phyloP scores from a whole-genome alignment of 2,797 vertebrate genomes.

The Allobates femoralis region DNA sequence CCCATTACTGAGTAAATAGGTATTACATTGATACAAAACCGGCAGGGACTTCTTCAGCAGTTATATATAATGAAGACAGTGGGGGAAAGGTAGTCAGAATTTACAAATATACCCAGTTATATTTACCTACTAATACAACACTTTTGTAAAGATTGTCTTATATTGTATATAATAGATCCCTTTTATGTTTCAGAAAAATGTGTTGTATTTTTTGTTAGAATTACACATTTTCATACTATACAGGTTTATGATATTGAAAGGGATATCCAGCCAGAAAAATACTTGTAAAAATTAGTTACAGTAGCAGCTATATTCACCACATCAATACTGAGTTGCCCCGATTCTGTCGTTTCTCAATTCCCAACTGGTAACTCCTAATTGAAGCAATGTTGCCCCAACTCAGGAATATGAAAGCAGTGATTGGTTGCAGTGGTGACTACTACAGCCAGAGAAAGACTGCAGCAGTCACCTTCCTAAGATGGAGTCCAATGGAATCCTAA shows the following conservation, averaged over 20 bases:
- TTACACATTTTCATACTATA: not conserved
- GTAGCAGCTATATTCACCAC: too few relatives aligned
- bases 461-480: too few relatives aligned
- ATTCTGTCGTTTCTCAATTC: too few relatives aligned
- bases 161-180: not conserved
- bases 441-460: too few relatives aligned
- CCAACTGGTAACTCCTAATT: too few relatives aligned
- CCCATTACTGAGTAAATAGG: constrained; percentile 37
- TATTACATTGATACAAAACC: constrained; percentile 1
- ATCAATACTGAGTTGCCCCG: too few relatives aligned
- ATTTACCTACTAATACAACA: not conserved
- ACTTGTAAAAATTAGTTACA: too few relatives aligned
- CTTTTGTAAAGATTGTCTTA: not conserved
- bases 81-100: not conserved
- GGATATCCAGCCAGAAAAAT: too few relatives aligned
- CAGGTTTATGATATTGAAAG: not conserved
- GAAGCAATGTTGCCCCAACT: too few relatives aligned
- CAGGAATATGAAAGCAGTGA: too few relatives aligned
- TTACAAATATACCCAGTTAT: not conserved
- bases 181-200: not conserved
- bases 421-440: too few relatives aligned
- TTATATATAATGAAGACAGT: not conserved
- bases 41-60: not conserved
- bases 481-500: too few relatives aligned
- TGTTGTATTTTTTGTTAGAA: not conserved